Base-by-base conservation (phyloP, 2,797 vertebrate species). In the Sparidentex hasta region DNA sequence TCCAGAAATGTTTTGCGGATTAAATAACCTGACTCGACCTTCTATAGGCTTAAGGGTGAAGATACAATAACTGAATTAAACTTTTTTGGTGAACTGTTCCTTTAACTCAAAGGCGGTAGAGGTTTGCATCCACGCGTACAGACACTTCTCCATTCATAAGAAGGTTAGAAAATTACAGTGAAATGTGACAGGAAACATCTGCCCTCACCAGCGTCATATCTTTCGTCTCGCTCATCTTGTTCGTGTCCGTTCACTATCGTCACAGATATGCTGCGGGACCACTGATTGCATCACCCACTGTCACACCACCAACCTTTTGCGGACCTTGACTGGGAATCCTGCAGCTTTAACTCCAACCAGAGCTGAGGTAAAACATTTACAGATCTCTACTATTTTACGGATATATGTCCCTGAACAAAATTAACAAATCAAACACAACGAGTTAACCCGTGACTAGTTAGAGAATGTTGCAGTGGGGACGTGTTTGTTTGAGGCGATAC, bases 131-230 rank as follows among this genome's bases (percentile, higher is more conserved):
- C 13, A 44, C 44, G 2, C 69, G 17, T 8, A 29, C 5, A 43
- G 21, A 71, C 1, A 76, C 74, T 79, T 85, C 76, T 69, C 27
- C 51, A 70, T 74, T 87, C 54, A 50, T 29, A 74, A 57, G n/a
- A 87, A 58, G 5, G 20, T 18, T 33, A 29, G 43, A 61, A 63
- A 20, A 3, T 23, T 52, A 14, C 27, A 50, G 59, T 23, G 43
- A 58, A 80, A 74, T 16, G 63, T 4, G 41, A 71, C 78, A 79
- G 73, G 6, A 88, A 87, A 52, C 71, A 85, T 47, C 70, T 65
- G 74, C 61, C n/a, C 38, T 62, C 25, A 29, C 5, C 18, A 46
- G 71, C 8, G 2, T 58, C 11, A 70, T 11, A 18, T 9, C 3
- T 64, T 67, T 63, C 58, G 58, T 20, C 18, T 61, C 14, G 48